phyloP scores from a whole-genome alignment of 2,888 invertebrate species.

The Plemyria rubiginata region DNA sequence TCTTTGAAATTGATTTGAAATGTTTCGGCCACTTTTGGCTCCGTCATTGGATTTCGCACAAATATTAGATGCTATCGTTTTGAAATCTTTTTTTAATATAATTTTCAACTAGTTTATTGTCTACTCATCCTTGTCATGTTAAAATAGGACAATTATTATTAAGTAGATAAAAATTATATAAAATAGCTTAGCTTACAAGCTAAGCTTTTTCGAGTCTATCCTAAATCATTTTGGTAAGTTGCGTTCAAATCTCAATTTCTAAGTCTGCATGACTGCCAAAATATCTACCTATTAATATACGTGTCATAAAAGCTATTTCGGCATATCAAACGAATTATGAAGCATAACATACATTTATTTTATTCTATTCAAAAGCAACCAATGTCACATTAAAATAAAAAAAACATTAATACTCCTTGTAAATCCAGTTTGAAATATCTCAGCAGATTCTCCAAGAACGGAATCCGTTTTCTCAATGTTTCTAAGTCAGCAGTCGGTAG shows the following conservation, averaged over 20 bases:
- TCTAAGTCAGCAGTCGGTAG: constrained; percentile 41
- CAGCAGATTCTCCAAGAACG: constrained; percentile 25
- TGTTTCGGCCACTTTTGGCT: not conserved
- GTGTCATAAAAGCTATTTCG: not conserved
- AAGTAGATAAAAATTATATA: too few species aligned
- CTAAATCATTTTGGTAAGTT: not conserved
- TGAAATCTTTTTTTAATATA: not conserved
- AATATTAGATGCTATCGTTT: constrained; percentile 1
- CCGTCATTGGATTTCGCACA: constrained; percentile 6
- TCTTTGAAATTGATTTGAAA: constrained; percentile 29
- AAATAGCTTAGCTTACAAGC: too few species aligned
- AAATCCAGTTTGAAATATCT: constrained; percentile 26
- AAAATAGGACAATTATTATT: too few species aligned
- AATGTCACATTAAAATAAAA: constrained; percentile 13
- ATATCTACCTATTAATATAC: not conserved
- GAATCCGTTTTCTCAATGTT: constrained; percentile 35
- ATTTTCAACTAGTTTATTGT: not conserved
- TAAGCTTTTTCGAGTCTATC: too few species aligned
- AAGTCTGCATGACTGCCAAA: not conserved
- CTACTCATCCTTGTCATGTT: too few species aligned
- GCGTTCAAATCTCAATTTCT: not conserved
- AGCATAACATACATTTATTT: not conserved
- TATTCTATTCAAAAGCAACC: constrained; percentile 5
- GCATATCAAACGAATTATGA: constrained; percentile 1
- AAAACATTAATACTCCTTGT: constrained; percentile 14